Evolutionary conservation across 2,797 vertebrate species (phyloP), one percentile per base, ranked within the genome.

Genomic region (Halcyon badia): DNA sequence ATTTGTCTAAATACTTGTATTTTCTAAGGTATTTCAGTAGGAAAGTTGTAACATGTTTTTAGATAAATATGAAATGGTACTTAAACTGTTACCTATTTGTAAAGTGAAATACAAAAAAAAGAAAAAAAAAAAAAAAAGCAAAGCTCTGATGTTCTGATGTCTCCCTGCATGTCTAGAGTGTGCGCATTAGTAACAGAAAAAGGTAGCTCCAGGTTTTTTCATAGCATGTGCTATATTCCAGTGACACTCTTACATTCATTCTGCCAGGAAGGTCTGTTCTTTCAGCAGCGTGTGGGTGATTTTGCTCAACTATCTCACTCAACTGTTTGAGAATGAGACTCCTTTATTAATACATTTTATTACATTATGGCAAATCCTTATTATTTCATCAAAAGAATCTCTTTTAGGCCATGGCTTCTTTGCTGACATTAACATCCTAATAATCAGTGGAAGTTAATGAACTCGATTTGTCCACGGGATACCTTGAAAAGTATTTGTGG

Each of bases 71-170:
- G 31, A 92, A 91, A 71, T 60, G 49, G 4, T 90, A 65, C 30
- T 71, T 96, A 83, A 52, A 54, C 30, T 91, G 69, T 89, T 73
- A 61, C 20, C 46, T 33, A 33, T 92, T 88, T 96, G 9, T 83
- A 94, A 94, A 95, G 76, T 87, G 71, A 84, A 94, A 85, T 70
- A 33, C 6, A 14, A 92, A 93, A 90, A 91, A 70, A 7, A 14
- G 26, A 24, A 24, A 13, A 13, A 7, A 49, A 48, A 22, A 24
- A 7, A 46, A 46, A 44, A 70, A 42, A 4, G 37, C 37, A 37
- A 37, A 70, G 21, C 31, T 22, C 11, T 62, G 46, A 83, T 35
- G 21, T 30, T 22, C 11, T 62, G 56, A 62, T 95, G 69, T 89
- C 37, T 92, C 44, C 75, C 10, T 39, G 19, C 5, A 14, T 66